Base-by-base conservation (phyloP, 2,113 vertebrate species). In the Dendropsophus ebraccatus region DNA sequence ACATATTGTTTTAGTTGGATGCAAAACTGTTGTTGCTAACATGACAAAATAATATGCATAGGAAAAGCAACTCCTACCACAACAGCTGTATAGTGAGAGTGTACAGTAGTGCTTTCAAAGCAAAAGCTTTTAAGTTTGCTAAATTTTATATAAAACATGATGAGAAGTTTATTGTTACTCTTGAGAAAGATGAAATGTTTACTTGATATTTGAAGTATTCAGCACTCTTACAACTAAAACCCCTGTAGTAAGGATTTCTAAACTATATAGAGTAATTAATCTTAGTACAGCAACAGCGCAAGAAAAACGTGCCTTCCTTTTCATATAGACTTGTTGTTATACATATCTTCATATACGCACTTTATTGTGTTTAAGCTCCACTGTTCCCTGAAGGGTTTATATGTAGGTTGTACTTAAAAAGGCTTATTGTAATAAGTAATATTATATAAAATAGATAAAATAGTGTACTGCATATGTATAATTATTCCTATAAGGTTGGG, bases 141-240 rank as follows among this genome's bases (percentile, higher is more conserved):
- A 60, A n/a, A 81, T 86, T 86, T 86, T 81, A 86, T 56, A 86
- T 81, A 19, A 81, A 45, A 73, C 77, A 73, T 73, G 49, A 81
- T 86, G 67, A 86, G 77, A 86, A 86, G 77, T 81, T 86, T 86
- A 54, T 35, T 81, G 49, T 70, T 81, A 81, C 84, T 86, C 52
- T 45, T 72, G 77, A 52, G 80, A 80, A 81, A n/a, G 65, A 81
- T 86, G 35, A 86, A 86, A 73, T 86, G 67, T 86, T 86, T 86
- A 81, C 67, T 86, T 86, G 79, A 32, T 75, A 58, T 86, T 81
- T 73, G 47, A 78, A 45, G 65, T 54, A 74, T 70, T 86, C 84
- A 86, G 84, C 84, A 86, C 73, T 86, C 75, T 86, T 62, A n/a
- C 50, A 83, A 84, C 35, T 84, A 76, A 86, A 86, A 86, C 25